phyloP scores from a whole-genome alignment of 2,113 vertebrate genomes.

The Edolisoma coerulescens region DNA sequence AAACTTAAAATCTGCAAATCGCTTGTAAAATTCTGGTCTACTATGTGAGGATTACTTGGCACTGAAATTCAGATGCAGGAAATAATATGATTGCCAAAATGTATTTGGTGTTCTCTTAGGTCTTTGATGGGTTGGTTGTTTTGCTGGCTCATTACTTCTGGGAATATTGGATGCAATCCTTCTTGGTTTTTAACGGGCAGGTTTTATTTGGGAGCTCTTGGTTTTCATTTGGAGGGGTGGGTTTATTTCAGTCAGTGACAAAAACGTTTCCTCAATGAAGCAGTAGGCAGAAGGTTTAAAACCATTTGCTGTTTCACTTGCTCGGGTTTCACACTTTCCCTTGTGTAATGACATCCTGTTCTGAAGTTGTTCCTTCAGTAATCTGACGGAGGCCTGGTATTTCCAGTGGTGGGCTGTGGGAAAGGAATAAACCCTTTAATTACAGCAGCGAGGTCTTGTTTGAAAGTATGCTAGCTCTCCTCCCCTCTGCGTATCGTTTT shows the following conservation, averaged over 20 bases:
- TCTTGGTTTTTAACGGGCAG: background rate
- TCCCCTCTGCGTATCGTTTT: background rate
- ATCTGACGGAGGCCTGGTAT: conserved; percentile 8
- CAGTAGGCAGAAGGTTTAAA: conserved; percentile 11
- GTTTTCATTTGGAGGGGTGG: background rate
- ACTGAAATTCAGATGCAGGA: background rate
- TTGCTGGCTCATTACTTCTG: background rate
- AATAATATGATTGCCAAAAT: background rate
- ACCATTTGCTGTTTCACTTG: background rate
- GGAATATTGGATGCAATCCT: background rate
- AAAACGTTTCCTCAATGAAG: background rate
- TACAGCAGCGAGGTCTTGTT: background rate
- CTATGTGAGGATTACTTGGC: background rate
- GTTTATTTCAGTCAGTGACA: background rate
- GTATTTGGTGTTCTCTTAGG: background rate
- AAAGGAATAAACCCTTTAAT: conserved; percentile 28
- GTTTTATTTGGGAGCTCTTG: conserved; percentile 11
- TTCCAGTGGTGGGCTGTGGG: conserved; percentile 27
- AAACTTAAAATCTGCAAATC: background rate
- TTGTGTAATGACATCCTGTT: conserved; percentile 35
- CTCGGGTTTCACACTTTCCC: conserved; percentile 49
- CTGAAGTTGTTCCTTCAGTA: conserved; percentile 14
- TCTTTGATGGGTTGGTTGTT: background rate
- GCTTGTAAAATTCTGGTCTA: background rate
- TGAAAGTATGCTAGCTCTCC: background rate